Conservation (phyloP, 2,888 invertebrate genomes). For the Galerucella nymphaeae region DNA sequence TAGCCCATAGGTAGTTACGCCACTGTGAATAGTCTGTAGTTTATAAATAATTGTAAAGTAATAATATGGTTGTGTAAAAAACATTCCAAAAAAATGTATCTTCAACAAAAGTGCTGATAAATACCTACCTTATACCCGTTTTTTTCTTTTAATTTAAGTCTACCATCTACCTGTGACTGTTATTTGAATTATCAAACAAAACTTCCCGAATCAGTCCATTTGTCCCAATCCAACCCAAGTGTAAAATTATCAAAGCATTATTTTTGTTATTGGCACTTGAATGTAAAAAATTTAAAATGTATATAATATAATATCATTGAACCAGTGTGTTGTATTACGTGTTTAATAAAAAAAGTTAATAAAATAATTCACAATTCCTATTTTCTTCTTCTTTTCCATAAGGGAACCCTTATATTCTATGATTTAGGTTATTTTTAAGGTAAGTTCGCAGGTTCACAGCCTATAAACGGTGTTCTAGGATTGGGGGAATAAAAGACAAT, state of each 20-base stretch:
- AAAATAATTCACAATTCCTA: not conserved
- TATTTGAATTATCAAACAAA: too few species aligned
- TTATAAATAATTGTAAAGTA: not conserved
- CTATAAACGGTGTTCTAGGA: too few species aligned
- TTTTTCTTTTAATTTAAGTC: too few species aligned
- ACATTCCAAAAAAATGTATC: not conserved
- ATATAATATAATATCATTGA: not conserved
- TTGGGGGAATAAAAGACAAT: too few species aligned
- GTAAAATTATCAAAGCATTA: not conserved
- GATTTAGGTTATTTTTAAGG: too few species aligned
- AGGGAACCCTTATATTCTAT: too few species aligned
- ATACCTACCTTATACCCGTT: not conserved
- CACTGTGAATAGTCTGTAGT: not conserved
- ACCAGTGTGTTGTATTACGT: not conserved
- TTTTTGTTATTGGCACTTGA: not conserved
- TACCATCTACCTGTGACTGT: too few species aligned
- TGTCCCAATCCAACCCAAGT: not conserved
- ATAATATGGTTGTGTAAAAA: conserved; percentile 14
- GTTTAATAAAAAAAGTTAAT: conserved; percentile 1
- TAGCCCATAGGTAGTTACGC: too few species aligned
- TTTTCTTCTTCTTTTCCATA: too few species aligned
- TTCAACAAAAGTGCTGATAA: not conserved
- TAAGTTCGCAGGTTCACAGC: too few species aligned
- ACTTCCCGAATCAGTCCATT: not conserved
- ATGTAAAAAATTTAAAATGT: not conserved